Evolutionary conservation across 2,113 vertebrate species (phyloP).

Genomic region (Scomber scombrus): DNA sequence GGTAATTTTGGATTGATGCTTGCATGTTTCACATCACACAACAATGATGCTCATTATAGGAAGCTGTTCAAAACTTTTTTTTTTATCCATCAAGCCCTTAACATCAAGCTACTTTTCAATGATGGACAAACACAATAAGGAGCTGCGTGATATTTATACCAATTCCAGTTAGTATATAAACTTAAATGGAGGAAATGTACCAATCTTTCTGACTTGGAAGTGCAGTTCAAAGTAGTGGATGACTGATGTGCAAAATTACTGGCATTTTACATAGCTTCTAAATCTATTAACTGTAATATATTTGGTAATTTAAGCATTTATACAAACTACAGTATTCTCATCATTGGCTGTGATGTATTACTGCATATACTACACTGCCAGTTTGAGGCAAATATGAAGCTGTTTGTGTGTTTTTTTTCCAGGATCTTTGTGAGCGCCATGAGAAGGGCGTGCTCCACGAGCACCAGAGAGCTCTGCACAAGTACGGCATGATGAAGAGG

Average conservation of each 20-base stretch:
- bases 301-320: background rate
- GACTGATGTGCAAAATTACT: slow-evolving; percentile 1
- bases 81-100: background rate
- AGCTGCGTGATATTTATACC: background rate
- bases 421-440: slow-evolving; percentile 97
- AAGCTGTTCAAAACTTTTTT: background rate
- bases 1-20: slow-evolving; percentile 6
- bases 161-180: background rate
- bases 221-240: background rate
- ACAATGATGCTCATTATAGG: background rate
- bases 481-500: slow-evolving; percentile 94
- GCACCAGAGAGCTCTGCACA: slow-evolving; percentile 95
- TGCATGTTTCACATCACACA: background rate
- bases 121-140: background rate
- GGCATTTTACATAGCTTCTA: background rate
- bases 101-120: slow-evolving; percentile 7
- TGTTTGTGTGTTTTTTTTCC: background rate
- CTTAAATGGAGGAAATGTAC: background rate
- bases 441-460: slow-evolving; percentile 96
- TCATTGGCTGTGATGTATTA: background rate
- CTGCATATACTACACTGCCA: background rate
- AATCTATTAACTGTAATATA: slow-evolving; percentile 25
- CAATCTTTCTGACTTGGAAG: background rate
- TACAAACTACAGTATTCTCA: background rate
- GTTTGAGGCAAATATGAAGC: slow-evolving; percentile 3